Percentiles rank a stretch among this genome's conserved stretches.
Conservation (phyloP, 1,140 invertebrate genomes). For the Gyrodactylus salaris region DNA sequence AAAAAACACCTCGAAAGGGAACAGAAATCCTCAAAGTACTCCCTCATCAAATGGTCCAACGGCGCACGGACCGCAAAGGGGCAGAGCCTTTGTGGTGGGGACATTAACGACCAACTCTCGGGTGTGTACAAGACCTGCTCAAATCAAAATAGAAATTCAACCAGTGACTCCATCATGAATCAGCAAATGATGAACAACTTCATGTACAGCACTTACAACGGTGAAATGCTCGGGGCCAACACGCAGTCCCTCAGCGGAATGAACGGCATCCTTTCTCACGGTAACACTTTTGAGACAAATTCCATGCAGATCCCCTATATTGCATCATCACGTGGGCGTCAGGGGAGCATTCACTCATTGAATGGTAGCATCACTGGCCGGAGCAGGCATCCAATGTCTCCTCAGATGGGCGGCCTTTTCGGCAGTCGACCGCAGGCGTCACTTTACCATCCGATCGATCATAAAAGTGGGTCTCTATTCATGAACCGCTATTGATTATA, state of each 20-base stretch:
- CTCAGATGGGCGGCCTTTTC: background rate
- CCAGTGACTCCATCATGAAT: no score
- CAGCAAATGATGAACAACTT: background rate
- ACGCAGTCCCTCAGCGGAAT: background rate
- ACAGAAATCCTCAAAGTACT: background rate
- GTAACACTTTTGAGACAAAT: background rate
- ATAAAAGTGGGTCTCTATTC: background rate
- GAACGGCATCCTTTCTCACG: background rate
- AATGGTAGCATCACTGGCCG: background rate
- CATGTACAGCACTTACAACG: background rate
- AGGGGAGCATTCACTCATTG: background rate
- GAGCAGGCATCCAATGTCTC: background rate
- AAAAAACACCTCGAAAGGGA: background rate
- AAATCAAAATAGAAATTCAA: background rate
- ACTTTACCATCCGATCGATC: background rate
- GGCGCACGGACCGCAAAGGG: background rate
- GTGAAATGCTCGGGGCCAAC: background rate
- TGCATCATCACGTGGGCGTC: background rate
- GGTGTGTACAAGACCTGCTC: background rate
- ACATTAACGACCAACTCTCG: background rate
- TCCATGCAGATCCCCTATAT: background rate
- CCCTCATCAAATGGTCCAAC: background rate
- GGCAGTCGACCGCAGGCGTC: background rate
- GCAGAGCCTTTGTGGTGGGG: no score
- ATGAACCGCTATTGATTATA: no score